Conservation (phyloP, 37 sponge, comb jelly and placozoan genomes). For the Oscarella lobularis region DNA sequence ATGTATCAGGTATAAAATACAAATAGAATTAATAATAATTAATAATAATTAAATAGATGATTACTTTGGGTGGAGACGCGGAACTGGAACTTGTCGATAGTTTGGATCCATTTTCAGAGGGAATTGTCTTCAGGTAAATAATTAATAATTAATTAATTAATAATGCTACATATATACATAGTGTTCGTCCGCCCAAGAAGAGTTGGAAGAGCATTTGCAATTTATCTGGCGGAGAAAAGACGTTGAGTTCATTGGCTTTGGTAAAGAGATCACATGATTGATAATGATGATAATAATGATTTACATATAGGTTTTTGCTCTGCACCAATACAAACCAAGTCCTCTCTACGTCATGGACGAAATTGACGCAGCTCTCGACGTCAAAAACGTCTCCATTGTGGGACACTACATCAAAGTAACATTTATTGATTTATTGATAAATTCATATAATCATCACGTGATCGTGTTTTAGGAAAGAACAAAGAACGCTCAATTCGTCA, state of each 20-base stretch:
- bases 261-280: conserved; percentile 27
- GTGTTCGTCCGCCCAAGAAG: conserved; percentile 96
- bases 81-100: conserved; percentile 98
- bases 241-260: conserved; percentile 97
- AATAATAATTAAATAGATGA: conserved; percentile 50
- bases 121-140: conserved; percentile 96
- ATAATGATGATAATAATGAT: background rate
- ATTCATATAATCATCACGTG: too few relatives aligned
- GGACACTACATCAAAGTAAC: conserved; percentile 95
- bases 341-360: conserved; percentile 99
- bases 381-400: conserved; percentile 95
- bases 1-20: conserved; percentile 89
- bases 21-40: background rate
- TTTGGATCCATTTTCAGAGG: conserved; percentile 96
- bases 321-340: conserved; percentile 97
- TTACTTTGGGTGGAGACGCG: conserved; percentile 97
- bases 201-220: conserved; percentile 99
- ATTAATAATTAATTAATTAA: too few relatives aligned
- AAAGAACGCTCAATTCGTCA: conserved; percentile 98
- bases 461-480: conserved; percentile 70
- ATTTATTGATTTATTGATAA: background rate
- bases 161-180: too few relatives aligned
- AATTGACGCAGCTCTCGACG: conserved; percentile 99
- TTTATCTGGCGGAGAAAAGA: conserved; percentile 97
- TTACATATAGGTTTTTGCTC: conserved; percentile 84